A percentile compares a stretch with the other conserved stretches of the same genome.
phyloP scores from a whole-genome alignment of 2,797 vertebrate species.

The Chromobotia macracanthus region DNA sequence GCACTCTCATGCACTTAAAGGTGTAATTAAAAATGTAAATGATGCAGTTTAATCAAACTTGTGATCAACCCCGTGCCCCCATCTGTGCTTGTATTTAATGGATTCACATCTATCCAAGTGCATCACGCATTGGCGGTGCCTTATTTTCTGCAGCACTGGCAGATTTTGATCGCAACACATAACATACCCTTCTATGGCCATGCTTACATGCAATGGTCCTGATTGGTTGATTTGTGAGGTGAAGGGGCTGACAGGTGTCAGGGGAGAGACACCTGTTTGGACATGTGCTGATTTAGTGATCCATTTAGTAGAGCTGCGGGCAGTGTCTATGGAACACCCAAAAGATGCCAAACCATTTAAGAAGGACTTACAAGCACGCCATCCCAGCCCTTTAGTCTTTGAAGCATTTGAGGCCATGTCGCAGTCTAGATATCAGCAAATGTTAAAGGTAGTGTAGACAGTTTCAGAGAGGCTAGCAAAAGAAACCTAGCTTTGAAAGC shows the following conservation, averaged over 20 bases:
- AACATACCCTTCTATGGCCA: constrained; percentile 71
- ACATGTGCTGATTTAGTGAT: constrained; percentile 82
- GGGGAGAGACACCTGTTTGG: constrained; percentile 78
- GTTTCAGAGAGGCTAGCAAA: too few species aligned
- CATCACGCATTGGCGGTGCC: constrained; percentile 32
- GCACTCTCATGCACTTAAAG: constrained; percentile 38
- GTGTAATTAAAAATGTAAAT: constrained; percentile 48
- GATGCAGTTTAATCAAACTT: constrained; percentile 46
- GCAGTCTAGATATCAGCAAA: constrained; percentile 25
- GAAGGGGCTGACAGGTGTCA: constrained; percentile 78
- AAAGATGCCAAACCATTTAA: constrained; percentile 77
- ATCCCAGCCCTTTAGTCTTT: constrained; percentile 53
- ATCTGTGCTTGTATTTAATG: constrained; percentile 30
- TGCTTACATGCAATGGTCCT: constrained; percentile 60
- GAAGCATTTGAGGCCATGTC: constrained; percentile 44
- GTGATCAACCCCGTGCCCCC: constrained; percentile 36
- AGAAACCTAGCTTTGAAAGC: too few species aligned
- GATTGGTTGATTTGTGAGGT: constrained; percentile 69
- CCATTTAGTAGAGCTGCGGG: constrained; percentile 78
- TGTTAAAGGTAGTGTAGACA: constrained; percentile 26
- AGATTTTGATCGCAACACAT: constrained; percentile 45
- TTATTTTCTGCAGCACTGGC: constrained; percentile 16
- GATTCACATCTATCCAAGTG: constrained; percentile 23
- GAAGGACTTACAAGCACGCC: constrained; percentile 66
- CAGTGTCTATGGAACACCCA: constrained; percentile 69